Percentiles rank a stretch among this genome's conserved stretches.
Conservation (phyloP, 2,113 vertebrate species). For the Solea senegalensis region DNA sequence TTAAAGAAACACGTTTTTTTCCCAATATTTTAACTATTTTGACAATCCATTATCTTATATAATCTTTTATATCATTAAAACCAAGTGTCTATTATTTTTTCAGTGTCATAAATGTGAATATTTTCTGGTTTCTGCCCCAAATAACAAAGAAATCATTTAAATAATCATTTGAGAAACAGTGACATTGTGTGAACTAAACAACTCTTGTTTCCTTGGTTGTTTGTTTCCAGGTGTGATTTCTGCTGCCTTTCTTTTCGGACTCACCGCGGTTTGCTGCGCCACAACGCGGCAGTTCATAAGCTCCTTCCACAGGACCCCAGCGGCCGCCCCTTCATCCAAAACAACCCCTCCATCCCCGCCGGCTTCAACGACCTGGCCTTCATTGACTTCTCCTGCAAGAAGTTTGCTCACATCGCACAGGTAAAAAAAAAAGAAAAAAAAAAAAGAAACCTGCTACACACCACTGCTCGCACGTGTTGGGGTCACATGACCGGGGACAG, state of each 20-base stretch:
- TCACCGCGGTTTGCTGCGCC: conserved; percentile 91
- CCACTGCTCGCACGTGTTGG: accelerated
- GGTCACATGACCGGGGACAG: background rate
- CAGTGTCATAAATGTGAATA: no score
- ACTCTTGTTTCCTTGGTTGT: background rate
- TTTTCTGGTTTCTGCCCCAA: no score
- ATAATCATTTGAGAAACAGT: no score
- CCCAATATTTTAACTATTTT: no score
- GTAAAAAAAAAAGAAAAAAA: conserved; percentile 44
- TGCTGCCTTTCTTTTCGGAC: conserved; percentile 96
- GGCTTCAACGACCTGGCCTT: conserved; percentile 98
- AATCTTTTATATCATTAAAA: no score
- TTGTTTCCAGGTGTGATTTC: conserved; percentile 87
- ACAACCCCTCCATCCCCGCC: conserved; percentile 94
- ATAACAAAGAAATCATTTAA: no score
- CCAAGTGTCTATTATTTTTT: no score
- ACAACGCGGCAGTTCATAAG: conserved; percentile 93
- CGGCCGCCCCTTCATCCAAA: conserved; percentile 97
- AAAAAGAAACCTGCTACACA: no score
- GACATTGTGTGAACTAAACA: no score
- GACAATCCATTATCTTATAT: no score
- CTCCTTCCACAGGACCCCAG: conserved; percentile 91
- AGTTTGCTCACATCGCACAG: conserved; percentile 97
- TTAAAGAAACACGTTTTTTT: no score
- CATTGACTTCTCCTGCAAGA: conserved; percentile 97